These are phyloP conservation scores for Rotaria magnacalcarata DNA, from an alignment of 2,888 invertebrate species.

Conservation along the genomic window DNA sequence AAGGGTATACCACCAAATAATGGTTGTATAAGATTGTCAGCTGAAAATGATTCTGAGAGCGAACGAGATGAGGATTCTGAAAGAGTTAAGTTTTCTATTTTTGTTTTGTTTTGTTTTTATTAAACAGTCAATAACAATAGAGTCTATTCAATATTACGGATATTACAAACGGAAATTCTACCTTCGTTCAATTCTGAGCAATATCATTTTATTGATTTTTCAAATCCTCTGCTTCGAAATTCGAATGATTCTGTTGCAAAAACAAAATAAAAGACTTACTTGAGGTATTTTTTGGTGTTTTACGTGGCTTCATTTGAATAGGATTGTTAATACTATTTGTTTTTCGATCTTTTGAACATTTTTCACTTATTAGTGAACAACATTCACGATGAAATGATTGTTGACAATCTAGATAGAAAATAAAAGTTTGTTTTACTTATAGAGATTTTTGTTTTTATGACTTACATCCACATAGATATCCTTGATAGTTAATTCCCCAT, in stretches of 20 bases:
- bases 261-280: background rate
- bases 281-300: background rate
- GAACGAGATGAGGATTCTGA: background rate
- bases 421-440: too few relatives aligned
- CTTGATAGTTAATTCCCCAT: slow-evolving; percentile 46
- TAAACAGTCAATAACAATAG: too few relatives aligned
- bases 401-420: background rate
- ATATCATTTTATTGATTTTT: too few relatives aligned
- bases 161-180: too few relatives aligned
- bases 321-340: background rate
- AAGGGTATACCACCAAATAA: background rate
- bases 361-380: background rate
- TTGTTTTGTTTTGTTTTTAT: too few relatives aligned
- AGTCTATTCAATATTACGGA: too few relatives aligned
- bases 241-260: too few relatives aligned
- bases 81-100: too few relatives aligned
- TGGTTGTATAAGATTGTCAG: background rate
- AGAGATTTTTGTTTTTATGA: background rate
- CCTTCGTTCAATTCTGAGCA: too few relatives aligned
- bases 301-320: background rate
- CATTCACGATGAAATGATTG: slow-evolving; percentile 36
- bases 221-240: too few relatives aligned
- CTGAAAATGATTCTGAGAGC: slow-evolving; percentile 30
- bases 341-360: slow-evolving; percentile 35
- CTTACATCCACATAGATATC: slow-evolving; percentile 43